Evolutionary conservation across 2,113 vertebrate genomes (phyloP), one percentile per base, ranked within the genome.

Genomic region (Hiodon alosoides): DNA sequence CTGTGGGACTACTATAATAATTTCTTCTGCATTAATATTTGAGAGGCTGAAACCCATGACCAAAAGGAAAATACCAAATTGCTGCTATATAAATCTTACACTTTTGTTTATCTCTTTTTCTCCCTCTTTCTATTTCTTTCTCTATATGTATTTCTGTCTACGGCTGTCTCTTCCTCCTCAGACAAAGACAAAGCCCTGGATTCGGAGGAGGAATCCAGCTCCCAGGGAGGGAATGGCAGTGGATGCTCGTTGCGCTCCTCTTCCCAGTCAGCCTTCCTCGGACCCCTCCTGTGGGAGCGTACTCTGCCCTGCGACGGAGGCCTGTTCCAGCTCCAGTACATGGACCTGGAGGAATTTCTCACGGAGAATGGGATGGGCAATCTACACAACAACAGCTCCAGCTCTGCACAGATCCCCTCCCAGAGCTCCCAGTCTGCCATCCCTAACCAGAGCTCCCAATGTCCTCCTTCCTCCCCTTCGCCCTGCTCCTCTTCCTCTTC

Each of bases 241-340:
- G 88, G 85, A 50, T 86, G 89, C 76, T 69, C 86, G 76, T 72
- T 88, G 79, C 89, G 87, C 76, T 87, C 55, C 70, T 89, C 87
- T 79, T 89, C 89, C 81, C 88, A 89, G 82, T 81, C 80, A 4
- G 79, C 65, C 9, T 90, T 92, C 81, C 79, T 91, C 77, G 90
- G 88, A 65, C 87, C 89, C 66, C 83, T 90, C 11, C 76, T 91
- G 78, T 93, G 91, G 91, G 91, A 93, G 81, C 87, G 90, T 73
- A 90, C 86, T 76, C 81, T 92, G 70, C 88, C 89, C 0, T 88
- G 88, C 2, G 91, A 93, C 3, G 88, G 88, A 47, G 89, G 90
- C 52, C 88, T 93, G 77, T 93, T 92, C 83, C 91, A 93, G 87
- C 88, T 93, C 76, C 91, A 93, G 82, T 93, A 93, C 85, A 93